phyloP scores from a whole-genome alignment of 2,888 invertebrate species.

The Anoplius nigerrimus region DNA sequence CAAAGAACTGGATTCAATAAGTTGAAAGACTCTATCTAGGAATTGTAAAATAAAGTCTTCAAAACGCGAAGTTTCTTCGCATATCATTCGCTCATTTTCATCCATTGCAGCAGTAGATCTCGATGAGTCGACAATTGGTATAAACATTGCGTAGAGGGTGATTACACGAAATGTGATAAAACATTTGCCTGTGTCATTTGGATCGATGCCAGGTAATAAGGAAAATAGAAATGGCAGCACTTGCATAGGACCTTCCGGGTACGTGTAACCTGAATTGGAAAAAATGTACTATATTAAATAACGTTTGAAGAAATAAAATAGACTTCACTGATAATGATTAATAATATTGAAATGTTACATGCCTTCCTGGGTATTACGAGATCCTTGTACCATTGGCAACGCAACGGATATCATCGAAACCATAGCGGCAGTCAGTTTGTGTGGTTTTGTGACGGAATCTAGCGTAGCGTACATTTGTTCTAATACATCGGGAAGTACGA shows the following conservation, averaged over 20 bases:
- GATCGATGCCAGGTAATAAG: conserved; percentile 91
- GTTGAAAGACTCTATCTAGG: conserved; percentile 84
- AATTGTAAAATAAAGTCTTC: conserved; percentile 93
- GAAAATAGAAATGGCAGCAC: conserved; percentile 88
- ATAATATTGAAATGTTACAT: neutral
- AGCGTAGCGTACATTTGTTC: conserved; percentile 88
- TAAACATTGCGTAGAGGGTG: conserved; percentile 84
- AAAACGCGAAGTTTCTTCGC: conserved; percentile 89
- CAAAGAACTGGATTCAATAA: conserved; percentile 83
- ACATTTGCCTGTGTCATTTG: conserved; percentile 89
- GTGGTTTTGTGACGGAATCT: conserved; percentile 92
- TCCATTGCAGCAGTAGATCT: conserved; percentile 84
- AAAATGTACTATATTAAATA: neutral
- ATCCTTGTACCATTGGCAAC: conserved; percentile 78
- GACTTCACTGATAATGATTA: neutral
- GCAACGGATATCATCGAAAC: conserved; percentile 83
- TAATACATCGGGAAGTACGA: conserved; percentile 88
- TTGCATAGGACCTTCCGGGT: conserved; percentile 87
- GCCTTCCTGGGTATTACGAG: conserved; percentile 68
- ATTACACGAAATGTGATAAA: conserved; percentile 87
- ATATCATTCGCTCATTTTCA: conserved; percentile 85
- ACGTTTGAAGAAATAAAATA: no score
- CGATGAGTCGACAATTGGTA: conserved; percentile 91
- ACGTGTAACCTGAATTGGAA: conserved; percentile 74
- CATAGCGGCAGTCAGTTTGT: conserved; percentile 85